These are phyloP conservation scores for Ichneumon xanthorius DNA, from an alignment of 2,888 invertebrate species.

Conservation along the genomic window DNA sequence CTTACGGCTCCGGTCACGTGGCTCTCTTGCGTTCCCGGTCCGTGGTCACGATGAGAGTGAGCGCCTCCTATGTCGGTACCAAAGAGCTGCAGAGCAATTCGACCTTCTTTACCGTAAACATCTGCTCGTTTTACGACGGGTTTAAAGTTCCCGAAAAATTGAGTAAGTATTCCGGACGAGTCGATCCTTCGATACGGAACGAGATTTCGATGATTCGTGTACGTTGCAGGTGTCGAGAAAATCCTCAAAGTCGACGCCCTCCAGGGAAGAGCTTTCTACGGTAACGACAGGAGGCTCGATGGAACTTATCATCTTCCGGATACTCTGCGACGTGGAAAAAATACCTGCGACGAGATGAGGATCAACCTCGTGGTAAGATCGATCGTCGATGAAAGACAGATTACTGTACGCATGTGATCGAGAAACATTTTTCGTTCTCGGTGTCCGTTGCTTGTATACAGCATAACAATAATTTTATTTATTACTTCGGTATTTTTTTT, in stretches of 20 bases:
- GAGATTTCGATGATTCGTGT: background rate
- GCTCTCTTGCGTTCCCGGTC: constrained; percentile 82
- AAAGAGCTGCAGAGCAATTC: constrained; percentile 69
- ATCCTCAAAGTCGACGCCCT: constrained; percentile 72
- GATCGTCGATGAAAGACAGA: background rate
- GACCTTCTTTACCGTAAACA: constrained; percentile 66
- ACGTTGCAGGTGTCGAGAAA: constrained; percentile 68
- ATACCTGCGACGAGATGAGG: constrained; percentile 61
- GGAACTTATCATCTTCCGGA: constrained; percentile 63
- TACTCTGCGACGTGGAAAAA: constrained; percentile 58
- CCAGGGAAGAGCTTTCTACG: constrained; percentile 71
- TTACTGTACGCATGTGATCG: background rate
- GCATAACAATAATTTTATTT: too few species aligned
- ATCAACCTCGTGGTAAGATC: constrained; percentile 72
- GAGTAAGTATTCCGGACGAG: constrained; percentile 69
- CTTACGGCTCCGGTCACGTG: constrained; percentile 82
- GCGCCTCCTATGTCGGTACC: constrained; percentile 52
- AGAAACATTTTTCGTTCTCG: too few species aligned
- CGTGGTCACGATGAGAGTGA: constrained; percentile 73
- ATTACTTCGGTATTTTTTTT: background rate
- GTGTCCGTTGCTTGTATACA: too few species aligned
- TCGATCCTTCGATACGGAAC: background rate
- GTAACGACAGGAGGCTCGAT: constrained; percentile 35
- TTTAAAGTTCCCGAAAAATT: constrained; percentile 70
- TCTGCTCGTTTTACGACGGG: constrained; percentile 74